Conservation (phyloP, 2,888 invertebrate genomes). For the Xiphydria camelus region DNA sequence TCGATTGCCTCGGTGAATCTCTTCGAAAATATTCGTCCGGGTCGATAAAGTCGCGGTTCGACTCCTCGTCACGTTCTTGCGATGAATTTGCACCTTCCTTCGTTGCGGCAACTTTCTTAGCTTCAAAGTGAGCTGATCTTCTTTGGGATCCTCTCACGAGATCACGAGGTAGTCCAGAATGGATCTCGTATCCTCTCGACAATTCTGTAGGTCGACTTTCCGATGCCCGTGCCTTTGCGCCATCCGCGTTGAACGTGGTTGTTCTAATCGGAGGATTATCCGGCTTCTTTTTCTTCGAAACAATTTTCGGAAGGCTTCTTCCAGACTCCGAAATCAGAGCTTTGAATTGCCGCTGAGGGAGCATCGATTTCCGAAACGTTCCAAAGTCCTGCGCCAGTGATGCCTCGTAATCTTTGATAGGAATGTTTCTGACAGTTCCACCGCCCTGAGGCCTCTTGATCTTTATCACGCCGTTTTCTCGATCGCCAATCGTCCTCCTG, state of each 20-base stretch:
- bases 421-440: constrained; percentile 41
- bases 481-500: neutral
- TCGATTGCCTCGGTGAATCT: neutral
- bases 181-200: no score
- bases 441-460: constrained; percentile 14
- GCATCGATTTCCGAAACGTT: constrained; percentile 30
- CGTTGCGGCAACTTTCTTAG: no score
- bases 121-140: no score
- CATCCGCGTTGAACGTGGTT: no score
- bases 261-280: no score
- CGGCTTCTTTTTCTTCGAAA: no score
- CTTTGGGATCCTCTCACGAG: no score
- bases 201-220: no score
- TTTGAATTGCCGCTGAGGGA: constrained; percentile 34
- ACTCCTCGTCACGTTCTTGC: neutral
- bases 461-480: neutral
- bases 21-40: neutral
- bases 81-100: neutral
- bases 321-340: constrained; percentile 29
- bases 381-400: constrained; percentile 42
- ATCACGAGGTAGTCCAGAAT: no score
- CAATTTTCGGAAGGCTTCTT: constrained; percentile 9
- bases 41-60: neutral
- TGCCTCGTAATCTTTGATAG: constrained; percentile 43
- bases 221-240: no score